Percentiles rank a stretch among this genome's conserved stretches.
Evolutionary conservation across 2,113 vertebrate species (phyloP).

Genomic region (Holacanthus passer): DNA sequence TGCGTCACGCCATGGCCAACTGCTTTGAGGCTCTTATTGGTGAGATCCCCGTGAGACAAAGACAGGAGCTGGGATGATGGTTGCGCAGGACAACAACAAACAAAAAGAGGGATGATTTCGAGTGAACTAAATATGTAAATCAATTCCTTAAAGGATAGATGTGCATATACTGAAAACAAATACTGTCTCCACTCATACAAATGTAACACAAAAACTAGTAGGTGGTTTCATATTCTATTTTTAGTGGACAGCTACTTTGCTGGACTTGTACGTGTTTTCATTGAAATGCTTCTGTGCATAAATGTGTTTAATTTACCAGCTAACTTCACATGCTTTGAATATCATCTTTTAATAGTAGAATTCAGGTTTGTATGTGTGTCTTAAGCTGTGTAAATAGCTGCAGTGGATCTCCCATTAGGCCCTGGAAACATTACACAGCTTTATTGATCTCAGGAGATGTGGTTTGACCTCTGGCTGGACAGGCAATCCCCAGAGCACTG

Average conservation of each 20-base stretch:
- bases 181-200: neutral
- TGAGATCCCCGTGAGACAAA: constrained; percentile 70
- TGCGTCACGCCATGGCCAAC: constrained; percentile 99
- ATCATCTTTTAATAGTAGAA: constrained; percentile 16
- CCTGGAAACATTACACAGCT: constrained; percentile 56
- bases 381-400: constrained; percentile 51
- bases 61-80: neutral
- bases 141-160: constrained; percentile 45
- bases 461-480: constrained; percentile 69
- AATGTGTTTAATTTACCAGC: constrained; percentile 14
- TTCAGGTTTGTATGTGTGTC: constrained; percentile 12
- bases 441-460: constrained; percentile 77
- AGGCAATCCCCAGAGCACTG: constrained; percentile 39
- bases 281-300: constrained; percentile 2
- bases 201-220: constrained; percentile 10
- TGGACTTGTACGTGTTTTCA: constrained; percentile 17
- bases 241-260: constrained; percentile 4
- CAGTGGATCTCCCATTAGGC: constrained; percentile 45
- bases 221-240: constrained; percentile 6
- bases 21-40: constrained; percentile 99
- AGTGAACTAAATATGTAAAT: constrained; percentile 54
- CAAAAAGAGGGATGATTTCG: neutral
- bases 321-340: constrained; percentile 21
- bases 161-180: constrained; percentile 52
- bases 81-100: neutral